Base-by-base conservation (phyloP, 2,797 vertebrate species). In the Catostomus latipinnis region DNA sequence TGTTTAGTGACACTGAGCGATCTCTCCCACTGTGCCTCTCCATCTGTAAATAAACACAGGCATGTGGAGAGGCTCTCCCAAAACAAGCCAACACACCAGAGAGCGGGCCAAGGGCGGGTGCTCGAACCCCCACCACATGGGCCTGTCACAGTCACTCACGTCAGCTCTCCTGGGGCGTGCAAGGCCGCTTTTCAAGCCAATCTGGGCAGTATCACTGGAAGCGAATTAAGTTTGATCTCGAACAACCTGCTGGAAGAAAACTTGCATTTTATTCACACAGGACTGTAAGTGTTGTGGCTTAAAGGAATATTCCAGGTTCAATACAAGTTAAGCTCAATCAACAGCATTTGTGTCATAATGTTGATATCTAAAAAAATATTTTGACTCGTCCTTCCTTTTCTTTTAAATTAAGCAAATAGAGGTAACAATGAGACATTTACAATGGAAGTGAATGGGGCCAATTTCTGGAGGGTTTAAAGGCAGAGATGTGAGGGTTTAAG, bases 21-120 rank as follows among this genome's bases (percentile, higher is more conserved):
- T 86, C 87, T 78, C 85, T 87, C 84, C 84, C 87, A 80, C 83
- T 84, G 86, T 74, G 57, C 71, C 82, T 87, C 76, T 74, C 34
- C 34, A 74, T 82, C 82, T 89, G 84, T 87, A 91, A 91, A 90
- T 90, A 91, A 91, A 92, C 88, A 72, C 57, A 68, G 86, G 81
- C 76, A 57, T 88, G 88, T 85, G 84, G 83, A 81, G 78, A 67
- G 83, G 77, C 76, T 78, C 74, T 85, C 83, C 80, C 71, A 80
- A 34, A 83, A 80, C 82, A 80, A 80, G 60, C 80, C 69, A 22
- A 43, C 50, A 50, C 54, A 53, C 34, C 81, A 78, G 70, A 67
- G 61, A 18, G 57, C 18, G 56, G 72, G 69, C 69, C 72, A 60
- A 74, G 63, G 71, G 63, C 34, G 3, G 60, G 60, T 16, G 8